Evolutionary conservation across 1,140 invertebrate genomes (phyloP), one percentile per base, ranked within the genome.

Genomic region (Campoletis sonorensis): DNA sequence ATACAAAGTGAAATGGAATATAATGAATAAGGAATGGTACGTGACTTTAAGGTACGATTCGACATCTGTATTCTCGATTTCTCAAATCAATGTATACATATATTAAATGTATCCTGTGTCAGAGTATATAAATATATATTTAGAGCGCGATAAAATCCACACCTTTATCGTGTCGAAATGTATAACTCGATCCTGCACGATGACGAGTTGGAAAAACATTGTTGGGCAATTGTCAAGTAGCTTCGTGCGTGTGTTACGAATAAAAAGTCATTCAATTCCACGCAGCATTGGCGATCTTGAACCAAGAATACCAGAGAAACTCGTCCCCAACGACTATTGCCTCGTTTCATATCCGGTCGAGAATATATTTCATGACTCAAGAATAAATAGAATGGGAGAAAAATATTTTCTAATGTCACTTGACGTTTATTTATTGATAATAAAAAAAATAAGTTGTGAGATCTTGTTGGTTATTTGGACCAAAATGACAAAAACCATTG

Each of bases 181-280:
- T 23, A 58, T 58, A 58, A 58, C 54, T 58, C 54, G 54, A 58
- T 58, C 54, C 18, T 58, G 54, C 21, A 58, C 54, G 54, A 58
- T 58, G 54, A 58, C 54, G 54, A 58, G 54, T 58, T 21, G 21
- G 3, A 58, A 58, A 58, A 23, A 58, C n/a, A n/a, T 58, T 23
- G 5, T 58, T n/a, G 54, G 7, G 54, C 54, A 58, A 58, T 58
- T 58, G 1, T n/a, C 54, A 58, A n/a, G 4, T n/a, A 11, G 54
- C 54, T 7, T 21, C 18, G 54, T n/a, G 54, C 54, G 21, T 45
- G 40, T 45, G 40, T 58, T 58, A 58, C 54, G 54, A 58, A 58
- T 58, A 5, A 5, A 58, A 58, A 23, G 0, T n/a, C 15, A 58
- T 58, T n/a, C 54, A 21, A 58, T 58, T 58, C 21, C 40, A n/a